Base-by-base conservation (phyloP, 2,888 invertebrate species). In the Tryphoninae sp. region DNA sequence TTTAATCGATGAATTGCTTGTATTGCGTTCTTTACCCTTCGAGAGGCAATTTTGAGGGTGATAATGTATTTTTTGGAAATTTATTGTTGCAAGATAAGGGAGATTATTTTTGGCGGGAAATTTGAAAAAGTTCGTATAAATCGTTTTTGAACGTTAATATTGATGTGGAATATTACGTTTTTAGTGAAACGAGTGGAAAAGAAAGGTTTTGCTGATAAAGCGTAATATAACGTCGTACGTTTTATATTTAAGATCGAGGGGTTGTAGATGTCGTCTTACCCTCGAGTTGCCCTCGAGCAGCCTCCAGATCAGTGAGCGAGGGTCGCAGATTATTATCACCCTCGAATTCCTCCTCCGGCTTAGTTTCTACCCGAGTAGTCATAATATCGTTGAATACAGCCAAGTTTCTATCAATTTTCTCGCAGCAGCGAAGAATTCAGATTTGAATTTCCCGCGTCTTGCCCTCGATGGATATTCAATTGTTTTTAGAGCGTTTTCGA, bases 341-440 rank as follows among this genome's bases (percentile, higher is more conserved):
- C 58, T 84, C 58, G 19, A 71, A 78, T 65, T 82, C 78, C 53
- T 82, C 72, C 42, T 40, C 33, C 1, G 80, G 81, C 40, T 78
- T 81, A 11, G 65, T 84, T 81, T 71, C 75, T 77, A 85, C 81
- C 59, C 83, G 83, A 26, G n/a, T 75, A 45, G 84, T 75, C 26
- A 84, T 69, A 33, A 83, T 42, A 22, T 77, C 59, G 55, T 59
- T 78, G 16, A 81, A 78, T 51, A 58, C 13, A 0, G 19, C 16
- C 77, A 81, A 59, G 23, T 78, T 55, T 78, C 33, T 45, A 64
- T 19, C 9, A 81, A 58, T 13, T n/a, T 58, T 16, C n/a, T 78
- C 55, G 65, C 49, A 13, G 78, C 65, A 0, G 3, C 23, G 1
- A 58, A 73, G 26, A 65, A 6, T 61, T 71, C 55, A 9, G 9